Evolutionary conservation across 2,113 vertebrate genomes (phyloP).

Genomic region (Sphyrna mokarran): DNA sequence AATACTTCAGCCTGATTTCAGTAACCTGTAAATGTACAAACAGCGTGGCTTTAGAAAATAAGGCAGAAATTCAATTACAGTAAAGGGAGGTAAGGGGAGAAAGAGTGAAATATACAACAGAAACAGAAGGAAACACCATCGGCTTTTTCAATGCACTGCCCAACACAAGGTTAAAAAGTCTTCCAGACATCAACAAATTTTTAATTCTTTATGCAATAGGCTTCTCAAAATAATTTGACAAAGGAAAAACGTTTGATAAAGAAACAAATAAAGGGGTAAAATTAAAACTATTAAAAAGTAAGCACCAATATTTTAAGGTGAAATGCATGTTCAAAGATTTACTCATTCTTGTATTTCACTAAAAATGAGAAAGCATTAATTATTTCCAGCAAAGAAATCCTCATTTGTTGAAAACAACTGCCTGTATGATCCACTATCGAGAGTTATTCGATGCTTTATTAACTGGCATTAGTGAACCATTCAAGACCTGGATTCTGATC

Average conservation of each 20-base stretch:
- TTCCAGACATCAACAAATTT: neutral
- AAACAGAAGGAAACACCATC: conserved; percentile 33
- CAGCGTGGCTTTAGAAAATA: neutral
- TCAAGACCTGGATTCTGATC: neutral
- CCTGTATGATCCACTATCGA: neutral
- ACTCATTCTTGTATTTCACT: neutral
- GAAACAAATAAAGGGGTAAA: neutral
- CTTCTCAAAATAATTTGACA: neutral
- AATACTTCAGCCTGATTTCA: conserved; percentile 95
- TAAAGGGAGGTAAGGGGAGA: neutral
- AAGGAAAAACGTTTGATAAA: neutral
- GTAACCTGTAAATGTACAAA: conserved; percentile 69
- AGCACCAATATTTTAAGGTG: neutral
- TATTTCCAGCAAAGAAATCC: neutral
- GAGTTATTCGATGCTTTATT: neutral
- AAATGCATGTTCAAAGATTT: neutral
- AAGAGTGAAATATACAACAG: neutral
- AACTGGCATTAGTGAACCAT: neutral
- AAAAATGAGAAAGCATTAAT: neutral
- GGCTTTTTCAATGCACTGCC: conserved; percentile 11
- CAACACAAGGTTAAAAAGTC: neutral
- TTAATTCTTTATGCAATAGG: neutral
- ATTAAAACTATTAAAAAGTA: neutral
- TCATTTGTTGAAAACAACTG: neutral
- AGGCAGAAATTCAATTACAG: neutral